phyloP scores from a whole-genome alignment of 2,797 vertebrate species.

The Peromyscus melanophrys region DNA sequence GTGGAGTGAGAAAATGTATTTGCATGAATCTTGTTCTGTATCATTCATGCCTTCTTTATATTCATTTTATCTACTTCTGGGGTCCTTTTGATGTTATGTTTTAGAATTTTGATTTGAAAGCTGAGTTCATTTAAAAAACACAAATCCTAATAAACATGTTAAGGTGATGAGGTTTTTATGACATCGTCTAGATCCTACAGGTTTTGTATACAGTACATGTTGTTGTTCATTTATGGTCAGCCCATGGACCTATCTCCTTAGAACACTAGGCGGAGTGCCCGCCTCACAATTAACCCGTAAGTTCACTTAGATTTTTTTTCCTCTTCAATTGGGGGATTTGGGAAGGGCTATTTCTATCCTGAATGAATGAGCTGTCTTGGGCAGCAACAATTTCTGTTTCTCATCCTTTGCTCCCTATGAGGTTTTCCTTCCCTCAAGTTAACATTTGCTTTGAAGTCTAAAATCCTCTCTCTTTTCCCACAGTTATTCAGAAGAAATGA shows the following conservation, averaged over 20 bases:
- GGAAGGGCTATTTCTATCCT: background rate
- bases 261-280: background rate
- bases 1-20: background rate
- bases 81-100: background rate
- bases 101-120: background rate
- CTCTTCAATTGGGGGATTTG: background rate
- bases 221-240: background rate
- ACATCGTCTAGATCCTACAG: background rate
- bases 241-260: background rate
- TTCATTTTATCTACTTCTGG: background rate
- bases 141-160: background rate
- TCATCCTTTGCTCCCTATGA: background rate
- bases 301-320: background rate
- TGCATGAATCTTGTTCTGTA: background rate
- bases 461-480: background rate
- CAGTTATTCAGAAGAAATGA: background rate
- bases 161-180: background rate
- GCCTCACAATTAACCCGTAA: background rate
- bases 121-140: background rate
- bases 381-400: background rate
- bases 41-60: background rate
- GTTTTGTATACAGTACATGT: background rate
- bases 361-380: background rate
- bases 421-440: slow-evolving; percentile 6
- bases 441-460: background rate